Evolutionary conservation across 2,888 invertebrate species (phyloP).

Genomic region (Vanessa cardui): DNA sequence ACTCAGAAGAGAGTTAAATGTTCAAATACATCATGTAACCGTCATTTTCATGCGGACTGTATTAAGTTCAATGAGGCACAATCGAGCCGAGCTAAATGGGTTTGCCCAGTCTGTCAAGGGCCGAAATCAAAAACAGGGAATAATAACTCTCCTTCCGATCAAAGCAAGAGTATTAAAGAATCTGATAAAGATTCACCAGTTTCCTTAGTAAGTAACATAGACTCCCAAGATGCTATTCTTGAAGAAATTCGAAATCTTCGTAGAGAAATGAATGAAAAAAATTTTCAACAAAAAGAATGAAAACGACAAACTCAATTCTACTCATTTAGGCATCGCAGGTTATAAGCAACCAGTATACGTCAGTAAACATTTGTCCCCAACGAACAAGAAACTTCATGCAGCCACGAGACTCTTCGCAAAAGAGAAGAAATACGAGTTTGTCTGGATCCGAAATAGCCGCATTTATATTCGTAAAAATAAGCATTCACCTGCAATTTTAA

Average conservation of each 20-base stretch:
- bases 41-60: background rate
- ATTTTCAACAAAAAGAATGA: slow-evolving; percentile 32
- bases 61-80: slow-evolving; percentile 3
- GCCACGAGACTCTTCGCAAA: slow-evolving; percentile 3
- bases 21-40: background rate
- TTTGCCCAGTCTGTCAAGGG: slow-evolving; percentile 10
- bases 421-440: slow-evolving; percentile 8
- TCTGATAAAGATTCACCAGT: slow-evolving; percentile 8
- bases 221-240: slow-evolving; percentile 14
- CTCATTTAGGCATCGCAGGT: slow-evolving; percentile 16
- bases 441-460: slow-evolving; percentile 6
- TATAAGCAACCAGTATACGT: slow-evolving; percentile 15
- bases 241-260: slow-evolving; percentile 16
- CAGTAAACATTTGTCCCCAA: background rate
- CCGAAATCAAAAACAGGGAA: slow-evolving; percentile 11
- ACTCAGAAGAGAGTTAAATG: slow-evolving; percentile 1
- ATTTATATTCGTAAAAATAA: slow-evolving; percentile 3
- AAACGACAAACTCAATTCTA: slow-evolving; percentile 23
- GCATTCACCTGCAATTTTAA: background rate
- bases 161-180: too few species aligned
- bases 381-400: slow-evolving; percentile 1
- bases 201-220: slow-evolving; percentile 7
- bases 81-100: slow-evolving; percentile 13
- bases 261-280: slow-evolving; percentile 16
- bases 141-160: slow-evolving; percentile 11